These are phyloP conservation scores for Geodia barretti DNA, from an alignment of 37 sponge, comb jelly and placozoan species.

Conservation along the genomic window DNA sequence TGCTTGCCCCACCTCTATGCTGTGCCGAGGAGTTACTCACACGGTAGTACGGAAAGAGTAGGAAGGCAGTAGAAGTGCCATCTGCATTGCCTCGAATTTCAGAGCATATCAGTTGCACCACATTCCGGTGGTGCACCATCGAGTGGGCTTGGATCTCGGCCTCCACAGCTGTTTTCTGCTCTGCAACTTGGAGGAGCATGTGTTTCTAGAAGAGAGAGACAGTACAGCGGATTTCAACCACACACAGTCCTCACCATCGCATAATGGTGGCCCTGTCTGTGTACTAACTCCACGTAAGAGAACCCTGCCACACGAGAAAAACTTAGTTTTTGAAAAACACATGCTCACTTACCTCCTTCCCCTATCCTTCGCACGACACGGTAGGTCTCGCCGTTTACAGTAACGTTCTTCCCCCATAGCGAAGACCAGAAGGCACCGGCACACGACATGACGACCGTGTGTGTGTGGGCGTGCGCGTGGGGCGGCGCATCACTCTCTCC, in stretches of 20 bases:
- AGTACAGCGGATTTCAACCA: neutral
- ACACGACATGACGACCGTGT: constrained; percentile 61
- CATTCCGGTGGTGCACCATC: constrained; percentile 49
- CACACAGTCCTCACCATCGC: constrained; percentile 76
- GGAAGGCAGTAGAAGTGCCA: constrained; percentile 33
- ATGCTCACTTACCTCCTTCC: constrained; percentile 69
- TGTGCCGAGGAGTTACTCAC: constrained; percentile 10
- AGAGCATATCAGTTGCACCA: constrained; percentile 65
- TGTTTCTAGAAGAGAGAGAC: constrained; percentile 52
- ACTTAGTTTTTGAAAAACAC: neutral
- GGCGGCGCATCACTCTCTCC: too few species aligned
- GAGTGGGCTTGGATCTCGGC: constrained; percentile 63
- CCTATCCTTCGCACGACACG: constrained; percentile 68
- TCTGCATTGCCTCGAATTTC: constrained; percentile 17
- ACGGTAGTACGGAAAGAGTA: constrained; percentile 81
- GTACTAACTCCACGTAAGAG: constrained; percentile 83
- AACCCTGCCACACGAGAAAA: constrained; percentile 42
- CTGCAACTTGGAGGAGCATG: constrained; percentile 69
- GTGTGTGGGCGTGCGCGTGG: too few species aligned
- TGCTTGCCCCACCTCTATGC: neutral
- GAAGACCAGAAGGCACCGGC: constrained; percentile 40
- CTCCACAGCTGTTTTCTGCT: constrained; percentile 74
- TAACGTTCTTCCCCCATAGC: constrained; percentile 20
- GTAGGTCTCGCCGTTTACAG: constrained; percentile 49
- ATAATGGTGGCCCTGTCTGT: constrained; percentile 35